These are phyloP conservation scores for Hipposideros armiger DNA, from an alignment of 2,113 vertebrate genomes.

Conservation along the genomic window DNA sequence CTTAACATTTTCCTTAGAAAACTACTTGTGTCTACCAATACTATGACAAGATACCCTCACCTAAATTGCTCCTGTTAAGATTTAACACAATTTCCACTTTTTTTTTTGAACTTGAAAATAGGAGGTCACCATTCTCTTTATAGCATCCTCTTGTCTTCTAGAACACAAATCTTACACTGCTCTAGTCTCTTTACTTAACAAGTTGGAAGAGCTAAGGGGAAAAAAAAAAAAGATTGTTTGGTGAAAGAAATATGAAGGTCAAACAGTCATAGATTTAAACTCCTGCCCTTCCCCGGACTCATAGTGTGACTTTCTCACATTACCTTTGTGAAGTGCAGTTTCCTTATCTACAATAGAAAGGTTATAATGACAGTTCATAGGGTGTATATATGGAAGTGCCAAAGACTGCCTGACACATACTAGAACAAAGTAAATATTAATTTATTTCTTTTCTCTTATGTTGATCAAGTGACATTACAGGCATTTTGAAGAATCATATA, in stretches of 20 bases:
- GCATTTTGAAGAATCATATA: neutral
- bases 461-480: neutral
- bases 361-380: neutral
- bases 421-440: neutral
- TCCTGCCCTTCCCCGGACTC: accelerated
- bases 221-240: neutral
- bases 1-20: conserved; percentile 47
- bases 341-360: neutral
- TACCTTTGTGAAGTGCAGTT: neutral
- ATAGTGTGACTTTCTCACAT: neutral
- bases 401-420: neutral
- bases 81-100: conserved; percentile 48
- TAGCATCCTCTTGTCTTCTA: neutral
- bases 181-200: neutral
- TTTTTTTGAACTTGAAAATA: conserved; percentile 41
- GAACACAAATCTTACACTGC: neutral
- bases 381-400: neutral
- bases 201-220: neutral
- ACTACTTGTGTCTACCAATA: conserved; percentile 46
- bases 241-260: neutral
- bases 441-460: neutral
- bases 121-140: neutral
- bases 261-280: neutral
- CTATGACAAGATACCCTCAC: conserved; percentile 52
- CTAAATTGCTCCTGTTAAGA: conserved; percentile 52